phyloP scores from a whole-genome alignment of 2,888 invertebrate genomes.

The Xestia xanthographa region DNA sequence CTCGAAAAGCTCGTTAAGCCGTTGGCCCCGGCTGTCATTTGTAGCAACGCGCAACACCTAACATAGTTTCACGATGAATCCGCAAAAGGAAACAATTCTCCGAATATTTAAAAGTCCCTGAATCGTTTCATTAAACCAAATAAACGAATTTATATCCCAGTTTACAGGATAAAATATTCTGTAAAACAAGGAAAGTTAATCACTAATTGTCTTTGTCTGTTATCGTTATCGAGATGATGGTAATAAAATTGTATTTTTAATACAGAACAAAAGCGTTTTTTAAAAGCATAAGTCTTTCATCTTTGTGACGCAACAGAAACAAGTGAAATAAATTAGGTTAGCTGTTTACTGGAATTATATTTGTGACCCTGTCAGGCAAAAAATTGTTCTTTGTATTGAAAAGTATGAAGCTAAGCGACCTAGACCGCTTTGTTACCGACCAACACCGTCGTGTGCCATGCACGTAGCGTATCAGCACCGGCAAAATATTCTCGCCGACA shows the following conservation, averaged over 20 bases:
- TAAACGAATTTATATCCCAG: neutral
- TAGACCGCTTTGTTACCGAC: too few relatives aligned
- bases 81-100: neutral
- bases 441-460: too few relatives aligned
- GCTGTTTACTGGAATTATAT: neutral
- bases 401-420: too few relatives aligned
- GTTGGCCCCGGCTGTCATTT: too few relatives aligned
- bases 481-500: too few relatives aligned
- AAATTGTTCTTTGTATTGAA: neutral
- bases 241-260: conserved; percentile 7
- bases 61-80: neutral
- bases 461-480: too few relatives aligned
- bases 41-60: neutral
- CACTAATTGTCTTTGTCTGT: neutral
- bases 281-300: neutral
- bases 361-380: neutral
- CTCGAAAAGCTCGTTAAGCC: too few relatives aligned
- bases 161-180: too few relatives aligned
- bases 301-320: neutral
- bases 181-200: neutral
- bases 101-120: neutral
- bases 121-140: neutral
- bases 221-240: neutral
- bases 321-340: conserved; percentile 5
- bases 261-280: neutral